Base-by-base conservation (phyloP, 1,140 invertebrate genomes). In the Eciton burchellii region DNA sequence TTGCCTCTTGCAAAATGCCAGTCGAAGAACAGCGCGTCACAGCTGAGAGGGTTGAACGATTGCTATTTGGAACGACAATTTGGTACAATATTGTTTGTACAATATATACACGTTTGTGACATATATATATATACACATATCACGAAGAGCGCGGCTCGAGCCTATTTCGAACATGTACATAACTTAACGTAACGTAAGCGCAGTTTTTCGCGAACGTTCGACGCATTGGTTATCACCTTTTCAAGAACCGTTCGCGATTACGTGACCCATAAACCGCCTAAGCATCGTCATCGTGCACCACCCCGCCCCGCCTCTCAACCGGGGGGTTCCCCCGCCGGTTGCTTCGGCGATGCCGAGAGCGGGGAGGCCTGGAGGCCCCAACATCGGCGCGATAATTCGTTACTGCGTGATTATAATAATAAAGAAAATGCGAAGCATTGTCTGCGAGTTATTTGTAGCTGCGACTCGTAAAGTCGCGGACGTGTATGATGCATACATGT, bases 391-490 rank as follows among this genome's bases (percentile, higher is more conserved):
- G 79, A 81, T 85, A 81, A 83, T 65, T 87, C 73, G 59, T 81
- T 65, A 63, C 88, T 87, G 63, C 83, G 43, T 85, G 62, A 85
- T 76, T 87, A 71, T 73, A 83, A 83, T 81, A 83, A 87, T 85
- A 81, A 85, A 43, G 41, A 35, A 35, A 14, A 54, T n/a, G 24
- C 49, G 82, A 77, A 77, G 41, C 74, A 29, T 65, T 66, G 82
- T 87, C 85, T 52, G 66, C 71, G 81, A 81, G 52, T 87, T 76
- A 72, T 73, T 68, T 26, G 84, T 56, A 49, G 43, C 65, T 62
- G 47, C 52, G 45, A 24, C 56, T 74, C 59, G 72, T 87, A 85
- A 86, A 63, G 57, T 83, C 63, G 71, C 72, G 43, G 79, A 79
- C 26, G 72, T n/a, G n/a, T n/a, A 70, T 84, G 68, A 87, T 60